Base-by-base conservation (phyloP, 92 coral and sea anemone species). In the Actinostola sp. region DNA sequence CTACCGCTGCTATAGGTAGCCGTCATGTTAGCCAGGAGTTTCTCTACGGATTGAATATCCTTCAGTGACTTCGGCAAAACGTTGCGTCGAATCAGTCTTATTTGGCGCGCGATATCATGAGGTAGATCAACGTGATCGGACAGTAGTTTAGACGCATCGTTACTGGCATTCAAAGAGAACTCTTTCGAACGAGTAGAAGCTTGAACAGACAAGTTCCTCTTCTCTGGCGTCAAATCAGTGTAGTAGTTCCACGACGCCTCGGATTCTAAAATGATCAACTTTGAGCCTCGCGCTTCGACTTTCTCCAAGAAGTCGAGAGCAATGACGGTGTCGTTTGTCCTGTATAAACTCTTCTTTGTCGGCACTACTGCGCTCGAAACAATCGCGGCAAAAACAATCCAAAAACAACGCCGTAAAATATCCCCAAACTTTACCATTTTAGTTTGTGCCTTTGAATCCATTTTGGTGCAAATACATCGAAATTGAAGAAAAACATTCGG, bases 21-120 rank as follows among this genome's bases (percentile, higher is more conserved):
- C 5, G 99, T 95, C 99, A 95, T 92, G 29, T 92, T 95, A 20
- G 96, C 91, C 20, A 55, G 72, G 53, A 95, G 79, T 23, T 88
- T 86, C 66, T 95, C 88, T 53, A 95, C 62, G 25, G 61, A 70
- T 56, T 78, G 78, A 38, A 80, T 69, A 62, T 92, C 86, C 53
- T 66, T 75, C 3, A 67, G 68, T 29, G 95, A 87, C 38, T 84
- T 88, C 9, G 99, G 99, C 66, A 79, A 67, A 3, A 91, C 92
- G 33, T 75, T 92, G 54, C 92, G 83, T 27, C 99, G 89, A 65
- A 95, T 88, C 7, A 95, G 77, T 86, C 88, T 80, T 20, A 95
- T 80, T 65, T 95, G 97, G 24, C 99, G 74, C 16, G 90, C 84
- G 31, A 80, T 44, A 70, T 95, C 97, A 65, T 82, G 89, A 15